Evolutionary conservation across 2,797 vertebrate genomes (phyloP), one percentile per base, ranked within the genome.

Genomic region (Sebastes reedi): DNA sequence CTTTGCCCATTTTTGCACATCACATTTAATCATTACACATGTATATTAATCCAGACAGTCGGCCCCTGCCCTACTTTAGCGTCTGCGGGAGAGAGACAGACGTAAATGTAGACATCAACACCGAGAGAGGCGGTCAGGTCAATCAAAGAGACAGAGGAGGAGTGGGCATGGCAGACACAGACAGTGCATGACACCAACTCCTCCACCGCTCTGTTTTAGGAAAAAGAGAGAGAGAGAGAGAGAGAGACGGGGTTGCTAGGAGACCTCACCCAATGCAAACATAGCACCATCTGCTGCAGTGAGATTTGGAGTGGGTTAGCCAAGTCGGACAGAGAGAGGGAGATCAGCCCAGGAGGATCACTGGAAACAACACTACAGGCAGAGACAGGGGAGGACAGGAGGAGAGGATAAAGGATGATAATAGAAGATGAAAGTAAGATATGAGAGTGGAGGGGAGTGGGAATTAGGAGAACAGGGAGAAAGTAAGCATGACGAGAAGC

Each of bases 231-330:
- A 24, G 76, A 61, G 75, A 67, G 22, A 66, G 22, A 29, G 77
- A 80, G 82, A 76, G 77, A 89, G 81, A 87, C n/a, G 18, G 79
- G 80, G 95, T 96, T 96, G 95, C 95, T 96, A 96, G 93, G 95
- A 94, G 88, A 96, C 93, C 36, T 67, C 77, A 84, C 83, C 90
- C 90, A 94, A 93, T 91, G 93, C 91, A 94, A 95, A 95, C 94
- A 94, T 81, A 74, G 84, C 92, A 90, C 94, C 95, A 95, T 95
- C 93, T 95, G 94, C 94, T 92, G 92, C 92, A 92, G 91, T 89
- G 90, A 93, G 88, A 91, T 93, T 87, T 90, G 77, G 82, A 86
- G 83, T 72, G 80, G 83, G 88, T 90, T 88, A 79, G 89, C 89
- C 88, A 91, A 90, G 84, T 91, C 36, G 87, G 92, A 91, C 89